phyloP scores from a whole-genome alignment of 2,888 invertebrate genomes.

The Pteria penguin region DNA sequence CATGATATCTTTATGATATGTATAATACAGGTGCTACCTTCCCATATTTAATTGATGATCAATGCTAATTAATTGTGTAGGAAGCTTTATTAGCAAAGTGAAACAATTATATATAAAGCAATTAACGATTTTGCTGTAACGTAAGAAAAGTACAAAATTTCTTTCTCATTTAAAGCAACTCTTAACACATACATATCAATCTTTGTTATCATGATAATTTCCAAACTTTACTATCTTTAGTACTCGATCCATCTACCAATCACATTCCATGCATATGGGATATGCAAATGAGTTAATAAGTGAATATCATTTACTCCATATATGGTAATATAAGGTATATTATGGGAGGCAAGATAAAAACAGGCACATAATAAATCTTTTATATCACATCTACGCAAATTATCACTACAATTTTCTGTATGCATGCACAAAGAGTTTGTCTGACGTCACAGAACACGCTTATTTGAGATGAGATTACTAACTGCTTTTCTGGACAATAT shows the following conservation, averaged over 20 bases:
- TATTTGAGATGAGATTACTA: conserved; percentile 33
- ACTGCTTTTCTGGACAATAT: conserved; percentile 51
- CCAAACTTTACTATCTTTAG: no score
- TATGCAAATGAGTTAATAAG: not conserved
- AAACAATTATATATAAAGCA: conserved; percentile 7
- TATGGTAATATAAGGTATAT: no score
- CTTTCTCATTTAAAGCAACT: conserved; percentile 4
- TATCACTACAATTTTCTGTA: conserved; percentile 48
- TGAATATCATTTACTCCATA: not conserved
- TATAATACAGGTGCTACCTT: conserved; percentile 13
- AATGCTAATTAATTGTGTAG: conserved; percentile 12
- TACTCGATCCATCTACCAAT: not conserved
- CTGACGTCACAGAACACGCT: conserved; percentile 26
- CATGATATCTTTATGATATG: not conserved
- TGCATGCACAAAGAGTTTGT: conserved; percentile 36
- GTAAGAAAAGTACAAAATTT: conserved; percentile 12
- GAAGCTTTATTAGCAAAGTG: conserved; percentile 19
- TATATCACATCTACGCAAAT: conserved; percentile 17
- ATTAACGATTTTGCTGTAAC: not conserved
- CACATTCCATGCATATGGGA: not conserved
- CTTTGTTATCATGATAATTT: not conserved
- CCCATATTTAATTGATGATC: not conserved
- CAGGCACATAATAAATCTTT: conserved; percentile 29
- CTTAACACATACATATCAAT: not conserved
- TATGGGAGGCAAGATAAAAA: conserved; percentile 37